phyloP scores from a whole-genome alignment of 2,797 vertebrate species.

The Pipistrellus pipistrellus region DNA sequence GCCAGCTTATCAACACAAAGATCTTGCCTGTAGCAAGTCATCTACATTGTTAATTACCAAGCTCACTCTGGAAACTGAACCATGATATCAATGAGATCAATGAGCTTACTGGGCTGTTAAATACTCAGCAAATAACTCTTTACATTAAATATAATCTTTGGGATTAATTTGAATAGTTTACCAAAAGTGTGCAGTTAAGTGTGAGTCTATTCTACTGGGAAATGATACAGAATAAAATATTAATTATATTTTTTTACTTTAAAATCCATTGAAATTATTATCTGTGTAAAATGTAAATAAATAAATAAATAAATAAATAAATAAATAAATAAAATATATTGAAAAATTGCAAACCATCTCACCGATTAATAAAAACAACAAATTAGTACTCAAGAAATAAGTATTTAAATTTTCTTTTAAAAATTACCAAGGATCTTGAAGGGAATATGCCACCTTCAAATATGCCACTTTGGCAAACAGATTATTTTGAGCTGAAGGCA shows the following conservation, averaged over 20 bases:
- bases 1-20: slow-evolving; percentile 60
- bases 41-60: slow-evolving; percentile 85
- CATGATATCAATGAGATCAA: slow-evolving; percentile 73
- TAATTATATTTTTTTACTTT: slow-evolving; percentile 47
- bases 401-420: not conserved
- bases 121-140: slow-evolving; percentile 65
- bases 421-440: slow-evolving; percentile 37
- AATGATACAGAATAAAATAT: slow-evolving; percentile 15
- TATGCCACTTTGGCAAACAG: not conserved
- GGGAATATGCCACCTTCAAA: not conserved
- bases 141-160: slow-evolving; percentile 69
- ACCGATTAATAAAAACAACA: slow-evolving; percentile 47
- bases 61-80: slow-evolving; percentile 75
- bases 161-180: slow-evolving; percentile 64
- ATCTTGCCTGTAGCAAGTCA: slow-evolving; percentile 81
- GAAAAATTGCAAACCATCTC: slow-evolving; percentile 25
- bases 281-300: too few relatives aligned
- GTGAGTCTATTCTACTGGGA: not conserved
- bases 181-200: slow-evolving; percentile 17
- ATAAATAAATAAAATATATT: not conserved
- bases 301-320: too few relatives aligned
- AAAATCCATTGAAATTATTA: not conserved
- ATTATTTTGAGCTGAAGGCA: slow-evolving; percentile 29
- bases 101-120: slow-evolving; percentile 69
- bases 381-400: slow-evolving; percentile 25